These are phyloP conservation scores for Diorhabda elongata DNA, from an alignment of 1,140 invertebrate species.

Conservation along the genomic window DNA sequence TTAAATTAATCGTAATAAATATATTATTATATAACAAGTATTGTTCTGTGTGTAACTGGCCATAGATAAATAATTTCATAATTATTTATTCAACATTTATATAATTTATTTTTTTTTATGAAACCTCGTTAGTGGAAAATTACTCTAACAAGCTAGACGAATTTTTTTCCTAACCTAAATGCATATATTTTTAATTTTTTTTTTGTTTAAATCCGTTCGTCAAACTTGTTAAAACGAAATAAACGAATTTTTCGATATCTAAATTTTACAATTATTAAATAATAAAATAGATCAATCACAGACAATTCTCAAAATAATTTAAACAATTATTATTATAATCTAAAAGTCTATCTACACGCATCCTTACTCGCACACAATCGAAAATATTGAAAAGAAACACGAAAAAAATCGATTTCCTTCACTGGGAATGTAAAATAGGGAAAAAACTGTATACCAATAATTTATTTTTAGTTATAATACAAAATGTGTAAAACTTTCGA, in stretches of 20 bases:
- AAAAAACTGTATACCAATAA: too few species aligned
- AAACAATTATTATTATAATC: constrained; percentile 11
- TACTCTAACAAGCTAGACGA: not conserved
- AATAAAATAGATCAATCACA: constrained; percentile 23
- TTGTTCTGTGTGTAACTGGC: not conserved
- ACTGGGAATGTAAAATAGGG: too few species aligned
- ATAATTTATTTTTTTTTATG: constrained; percentile 6
- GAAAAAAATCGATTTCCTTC: too few species aligned
- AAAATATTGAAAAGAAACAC: too few species aligned
- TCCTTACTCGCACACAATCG: not conserved
- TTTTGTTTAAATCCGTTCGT: not conserved
- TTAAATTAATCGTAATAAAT: not conserved
- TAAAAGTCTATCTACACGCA: constrained; percentile 15
- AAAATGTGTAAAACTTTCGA: too few species aligned
- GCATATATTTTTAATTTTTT: not conserved
- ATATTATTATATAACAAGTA: not conserved
- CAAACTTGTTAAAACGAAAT: not conserved
- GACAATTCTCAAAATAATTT: constrained; percentile 23
- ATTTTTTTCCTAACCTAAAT: not conserved
- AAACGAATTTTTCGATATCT: constrained; percentile 13
- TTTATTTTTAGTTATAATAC: too few species aligned
- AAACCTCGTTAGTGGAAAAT: constrained; percentile 8
- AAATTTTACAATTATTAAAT: constrained; percentile 20
- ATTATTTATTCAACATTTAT: not conserved
- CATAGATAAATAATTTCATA: not conserved